Conservation (phyloP, 2,888 invertebrate species). For the Drosophila nr. perissopoda region DNA sequence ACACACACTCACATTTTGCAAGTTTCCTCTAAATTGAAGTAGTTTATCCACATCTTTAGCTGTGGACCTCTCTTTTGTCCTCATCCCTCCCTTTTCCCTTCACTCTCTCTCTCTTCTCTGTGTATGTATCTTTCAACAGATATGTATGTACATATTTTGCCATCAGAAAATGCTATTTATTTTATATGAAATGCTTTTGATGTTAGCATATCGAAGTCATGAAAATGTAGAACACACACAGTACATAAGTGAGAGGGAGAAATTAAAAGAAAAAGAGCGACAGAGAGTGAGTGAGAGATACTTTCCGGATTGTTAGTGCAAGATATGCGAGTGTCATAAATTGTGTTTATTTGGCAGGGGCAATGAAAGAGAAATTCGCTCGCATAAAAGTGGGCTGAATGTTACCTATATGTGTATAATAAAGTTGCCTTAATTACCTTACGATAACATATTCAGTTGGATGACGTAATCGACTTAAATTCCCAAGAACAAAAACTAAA, state of each 20-base stretch:
- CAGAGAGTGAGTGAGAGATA: slow-evolving; percentile 1
- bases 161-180: slow-evolving; percentile 62
- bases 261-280: not conserved
- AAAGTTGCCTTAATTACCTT: slow-evolving; percentile 62
- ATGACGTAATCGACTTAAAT: slow-evolving; percentile 45
- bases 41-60: slow-evolving; percentile 46
- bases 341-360: slow-evolving; percentile 51
- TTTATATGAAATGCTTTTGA: slow-evolving; percentile 65
- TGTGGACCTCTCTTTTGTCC: slow-evolving; percentile 8
- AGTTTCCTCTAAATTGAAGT: slow-evolving; percentile 59
- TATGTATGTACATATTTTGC: slow-evolving; percentile 53
- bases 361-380: slow-evolving; percentile 7
- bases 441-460: slow-evolving; percentile 40
- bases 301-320: slow-evolving; percentile 37
- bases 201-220: slow-evolving; percentile 53
- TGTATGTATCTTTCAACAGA: slow-evolving; percentile 6
- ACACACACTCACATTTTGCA: slow-evolving; percentile 27
- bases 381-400: slow-evolving; percentile 13
- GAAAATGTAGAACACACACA: slow-evolving; percentile 22
- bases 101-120: not conserved
- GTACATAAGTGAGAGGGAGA: slow-evolving; percentile 4
- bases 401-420: slow-evolving; percentile 25
- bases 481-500: slow-evolving; percentile 7
- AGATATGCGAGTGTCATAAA: slow-evolving; percentile 60
- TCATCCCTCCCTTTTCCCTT: not conserved